Conservation (phyloP, 2,888 invertebrate genomes). For the Drosophila anomelani region DNA sequence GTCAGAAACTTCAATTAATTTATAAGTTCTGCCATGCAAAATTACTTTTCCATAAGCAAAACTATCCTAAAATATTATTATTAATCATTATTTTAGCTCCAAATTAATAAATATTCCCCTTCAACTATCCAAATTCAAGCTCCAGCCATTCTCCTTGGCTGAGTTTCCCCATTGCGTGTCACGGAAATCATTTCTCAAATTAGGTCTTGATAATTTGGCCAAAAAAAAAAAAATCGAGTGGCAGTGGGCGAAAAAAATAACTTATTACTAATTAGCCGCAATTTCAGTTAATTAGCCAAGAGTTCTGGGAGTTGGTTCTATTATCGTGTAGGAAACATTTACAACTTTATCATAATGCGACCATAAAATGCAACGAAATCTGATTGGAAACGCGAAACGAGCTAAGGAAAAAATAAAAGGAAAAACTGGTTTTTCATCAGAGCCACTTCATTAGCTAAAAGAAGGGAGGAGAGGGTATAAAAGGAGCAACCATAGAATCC, state of each 20-base stretch:
- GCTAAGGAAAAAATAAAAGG: background rate
- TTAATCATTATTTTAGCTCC: background rate
- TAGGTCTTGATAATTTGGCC: constrained; percentile 9
- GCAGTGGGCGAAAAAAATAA: constrained; percentile 42
- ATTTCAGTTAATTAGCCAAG: constrained; percentile 61
- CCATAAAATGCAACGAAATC: constrained; percentile 53
- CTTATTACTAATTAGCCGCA: constrained; percentile 67
- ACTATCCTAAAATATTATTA: background rate
- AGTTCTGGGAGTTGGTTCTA: constrained; percentile 24
- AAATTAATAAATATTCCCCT: background rate
- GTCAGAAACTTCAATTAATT: background rate
- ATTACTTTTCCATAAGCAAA: background rate
- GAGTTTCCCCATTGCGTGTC: constrained; percentile 39
- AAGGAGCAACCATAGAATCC: constrained; percentile 38
- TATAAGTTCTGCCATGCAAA: background rate
- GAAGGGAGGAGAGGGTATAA: constrained; percentile 37
- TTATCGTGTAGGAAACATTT: constrained; percentile 62
- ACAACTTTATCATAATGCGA: constrained; percentile 78
- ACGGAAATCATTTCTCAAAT: constrained; percentile 25
- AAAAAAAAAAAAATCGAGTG: constrained; percentile 1
- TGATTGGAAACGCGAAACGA: constrained; percentile 41
- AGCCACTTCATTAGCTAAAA: constrained; percentile 71
- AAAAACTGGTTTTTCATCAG: constrained; percentile 23
- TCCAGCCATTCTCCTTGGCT: background rate
- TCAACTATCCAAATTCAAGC: background rate